Evolutionary conservation across 2,888 invertebrate species (phyloP), one percentile per base, ranked within the genome.

Genomic region (Meliscaeva auricollis): DNA sequence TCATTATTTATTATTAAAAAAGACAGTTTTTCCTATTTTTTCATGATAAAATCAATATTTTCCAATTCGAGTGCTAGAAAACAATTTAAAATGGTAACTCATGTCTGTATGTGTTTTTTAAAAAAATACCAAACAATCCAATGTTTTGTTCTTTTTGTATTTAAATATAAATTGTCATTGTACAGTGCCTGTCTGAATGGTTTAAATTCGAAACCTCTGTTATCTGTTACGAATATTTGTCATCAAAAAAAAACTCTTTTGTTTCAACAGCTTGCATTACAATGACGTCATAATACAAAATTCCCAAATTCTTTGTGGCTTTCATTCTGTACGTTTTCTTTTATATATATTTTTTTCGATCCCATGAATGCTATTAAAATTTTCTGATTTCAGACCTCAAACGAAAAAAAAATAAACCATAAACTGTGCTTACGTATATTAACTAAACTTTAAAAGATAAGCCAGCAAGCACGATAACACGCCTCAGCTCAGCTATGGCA

Each of bases 401-500:
- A 48, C 5, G 17, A 48, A 6, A 20, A n/a, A 15, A 15, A 44
- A 26, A 44, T 6, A 46, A 11, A 0, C 3, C 1, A 13, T 1
- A 44, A 46, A 11, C 30, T 15, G 1, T 9, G 44, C 30, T 64
- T 32, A 46, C 30, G 64, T 46, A 17, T 46, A 17, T 46, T 22
- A 7, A 54, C 7, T 58, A 0, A 46, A 30, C 4, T 26, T 26
- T 44, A 26, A 32, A 11, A 46, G 64, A 64, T 64, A 64, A 64
- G 30, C 64, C 15, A 62, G 22, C 22, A n/a, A 7, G 7, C 15
- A 41, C 22, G 62, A 62, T 44, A 62, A 44, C 44, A 62, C 62
- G 41, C 22, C 62, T 17, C 62, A 62, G 62, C 44, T 44, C 7
- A 22, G n/a, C 3, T 30, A 26, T 22, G 13, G 13, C 6, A 7